Conservation (phyloP, 2,113 vertebrate genomes). For the Ceyx cyanopectus region DNA sequence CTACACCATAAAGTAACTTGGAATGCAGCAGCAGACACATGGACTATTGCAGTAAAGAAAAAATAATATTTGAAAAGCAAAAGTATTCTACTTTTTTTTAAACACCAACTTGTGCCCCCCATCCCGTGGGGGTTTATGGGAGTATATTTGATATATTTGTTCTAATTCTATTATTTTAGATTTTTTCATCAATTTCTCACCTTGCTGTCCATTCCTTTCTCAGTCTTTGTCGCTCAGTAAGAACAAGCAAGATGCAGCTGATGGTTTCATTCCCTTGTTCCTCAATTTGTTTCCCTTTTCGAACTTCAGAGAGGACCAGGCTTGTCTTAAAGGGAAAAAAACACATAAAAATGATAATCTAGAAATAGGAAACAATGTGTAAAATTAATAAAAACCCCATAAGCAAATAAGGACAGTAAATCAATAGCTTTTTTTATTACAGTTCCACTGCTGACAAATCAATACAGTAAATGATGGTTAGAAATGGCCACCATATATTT, state of each 20-base stretch:
- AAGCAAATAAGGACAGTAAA: slow-evolving; percentile 86
- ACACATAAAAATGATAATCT: slow-evolving; percentile 59
- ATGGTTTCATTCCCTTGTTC: slow-evolving; percentile 83
- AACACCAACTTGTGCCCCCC: not conserved
- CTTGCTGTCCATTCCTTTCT: slow-evolving; percentile 92
- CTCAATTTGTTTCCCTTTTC: slow-evolving; percentile 64
- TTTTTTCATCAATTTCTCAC: slow-evolving; percentile 72
- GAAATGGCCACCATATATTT: slow-evolving; percentile 81
- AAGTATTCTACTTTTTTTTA: not conserved
- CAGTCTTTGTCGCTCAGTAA: slow-evolving; percentile 88
- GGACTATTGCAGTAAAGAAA: not conserved
- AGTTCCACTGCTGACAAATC: slow-evolving; percentile 80
- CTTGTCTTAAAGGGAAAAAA: slow-evolving; percentile 83
- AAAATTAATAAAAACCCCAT: slow-evolving; percentile 85
- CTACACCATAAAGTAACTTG: not conserved
- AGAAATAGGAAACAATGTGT: slow-evolving; percentile 77
- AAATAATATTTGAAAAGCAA: not conserved
- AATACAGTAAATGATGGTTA: slow-evolving; percentile 84
- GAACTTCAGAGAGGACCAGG: slow-evolving; percentile 77
- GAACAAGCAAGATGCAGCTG: slow-evolving; percentile 81
- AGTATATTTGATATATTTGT: not conserved
- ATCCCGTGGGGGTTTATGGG: not conserved
- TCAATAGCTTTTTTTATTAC: slow-evolving; percentile 86
- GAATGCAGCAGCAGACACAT: not conserved
- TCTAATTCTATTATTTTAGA: not conserved